Evolutionary conservation across 2,113 vertebrate genomes (phyloP), one percentile per base, ranked within the genome.

Genomic region (Numida meleagris): DNA sequence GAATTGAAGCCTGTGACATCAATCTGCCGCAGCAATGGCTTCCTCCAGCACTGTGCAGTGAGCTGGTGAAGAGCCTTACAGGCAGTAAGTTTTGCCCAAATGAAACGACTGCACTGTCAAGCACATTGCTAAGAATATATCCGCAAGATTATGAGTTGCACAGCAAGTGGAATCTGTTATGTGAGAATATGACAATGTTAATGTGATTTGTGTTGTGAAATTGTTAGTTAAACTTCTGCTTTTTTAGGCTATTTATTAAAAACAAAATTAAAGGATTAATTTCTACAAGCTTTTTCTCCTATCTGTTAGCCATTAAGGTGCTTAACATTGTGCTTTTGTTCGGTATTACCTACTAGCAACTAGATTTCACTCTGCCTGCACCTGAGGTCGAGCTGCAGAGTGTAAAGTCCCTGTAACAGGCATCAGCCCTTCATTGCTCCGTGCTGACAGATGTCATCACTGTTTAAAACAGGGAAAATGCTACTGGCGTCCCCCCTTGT

Each of bases 1-100:
- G 94, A 74, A 98, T 99, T 58, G 98, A 98, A 70, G 84, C 53
- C 58, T 99, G 98, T 85, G 75, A 88, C 7, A 94, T 99, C 38
- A 94, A 98, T 34, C 83, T 98, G 23, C 98, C 98, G 0, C 62
- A 95, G 1, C 80, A 97, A 36, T 99, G 99, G 99, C 95, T 99
- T 33, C 98, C 98, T 1, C 34, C 23, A 18, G 92, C 85, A 34
- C 91, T 98, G 75, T 93, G 94, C 90, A 62, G 87, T 6, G 97
- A 98, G 86, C 96, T 99, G 73, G 90, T 91, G 36, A 88, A 91
- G 42, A 51, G 82, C 72, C 93, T 99, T 88, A 96, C 95, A 12
- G 99, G 99, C 33, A 98, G 96, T 81, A 98, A 97, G 68, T 99
- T 99, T 95, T 99, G 98, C 89, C 98, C 98, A 4, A 93, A 94